Percentiles rank a stretch among this genome's conserved stretches.
Evolutionary conservation across 2,888 invertebrate genomes (phyloP).

Genomic region (Lutraria lutraria): DNA sequence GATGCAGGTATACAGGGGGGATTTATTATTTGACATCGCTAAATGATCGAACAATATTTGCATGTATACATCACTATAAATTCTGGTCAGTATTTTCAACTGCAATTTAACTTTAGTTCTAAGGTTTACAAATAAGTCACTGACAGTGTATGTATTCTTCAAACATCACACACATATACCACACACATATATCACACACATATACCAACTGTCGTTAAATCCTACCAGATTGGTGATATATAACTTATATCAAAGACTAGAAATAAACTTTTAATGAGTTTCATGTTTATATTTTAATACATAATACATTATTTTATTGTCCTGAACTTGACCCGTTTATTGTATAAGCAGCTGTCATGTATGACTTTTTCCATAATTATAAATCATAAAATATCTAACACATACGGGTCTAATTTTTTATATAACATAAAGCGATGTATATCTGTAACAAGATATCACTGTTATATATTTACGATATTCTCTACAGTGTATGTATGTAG

Average conservation of each 20-base stretch:
- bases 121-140: too few species aligned
- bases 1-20: too few species aligned
- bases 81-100: too few species aligned
- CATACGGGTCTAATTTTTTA: background rate
- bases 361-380: constrained; percentile 17
- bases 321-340: constrained; percentile 18
- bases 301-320: constrained; percentile 18
- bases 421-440: constrained; percentile 22
- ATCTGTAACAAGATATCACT: background rate
- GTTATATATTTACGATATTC: background rate
- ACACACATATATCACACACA: background rate
- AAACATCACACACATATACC: background rate
- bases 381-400: constrained; percentile 23
- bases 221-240: constrained; percentile 22
- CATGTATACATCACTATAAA: too few species aligned
- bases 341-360: constrained; percentile 1
- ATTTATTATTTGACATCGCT: too few species aligned
- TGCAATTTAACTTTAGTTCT: too few species aligned
- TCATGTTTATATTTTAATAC: constrained; percentile 32
- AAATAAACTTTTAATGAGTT: constrained; percentile 22
- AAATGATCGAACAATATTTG: too few species aligned
- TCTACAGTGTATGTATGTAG: background rate
- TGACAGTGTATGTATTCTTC: background rate
- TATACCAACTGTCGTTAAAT: background rate
- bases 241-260: constrained; percentile 22